Evolutionary conservation across 2,888 invertebrate species (phyloP).

Genomic region (Mythimna vitellina): DNA sequence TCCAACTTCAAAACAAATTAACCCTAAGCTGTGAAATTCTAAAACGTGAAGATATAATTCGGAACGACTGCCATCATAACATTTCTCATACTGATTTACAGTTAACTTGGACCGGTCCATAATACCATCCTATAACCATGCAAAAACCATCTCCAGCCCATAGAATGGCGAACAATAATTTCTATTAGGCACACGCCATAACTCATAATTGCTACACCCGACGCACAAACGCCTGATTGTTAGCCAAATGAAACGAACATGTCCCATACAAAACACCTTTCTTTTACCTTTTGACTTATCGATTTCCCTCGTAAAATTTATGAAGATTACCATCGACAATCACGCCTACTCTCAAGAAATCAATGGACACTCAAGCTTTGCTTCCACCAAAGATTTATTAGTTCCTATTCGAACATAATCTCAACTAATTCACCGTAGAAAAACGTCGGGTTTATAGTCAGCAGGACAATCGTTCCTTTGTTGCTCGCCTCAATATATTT

Average conservation of each 20-base stretch:
- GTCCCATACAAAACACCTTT: conserved; percentile 69
- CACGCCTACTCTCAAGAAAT: conserved; percentile 84
- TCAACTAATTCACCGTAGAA: conserved; percentile 89
- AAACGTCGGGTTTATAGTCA: conserved; percentile 85
- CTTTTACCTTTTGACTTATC: conserved; percentile 74
- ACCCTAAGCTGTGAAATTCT: neutral
- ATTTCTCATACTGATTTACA: conserved; percentile 39
- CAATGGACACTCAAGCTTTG: conserved; percentile 81
- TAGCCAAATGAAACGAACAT: conserved; percentile 72
- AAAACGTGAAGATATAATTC: conserved; percentile 11
- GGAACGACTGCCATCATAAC: conserved; percentile 36
- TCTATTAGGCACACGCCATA: conserved; percentile 69
- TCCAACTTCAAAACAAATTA: neutral
- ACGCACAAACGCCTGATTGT: conserved; percentile 75
- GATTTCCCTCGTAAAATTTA: conserved; percentile 83
- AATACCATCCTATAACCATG: conserved; percentile 22
- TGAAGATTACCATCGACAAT: conserved; percentile 86
- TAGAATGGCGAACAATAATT: conserved; percentile 65
- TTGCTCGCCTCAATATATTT: conserved; percentile 88
- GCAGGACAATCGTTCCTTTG: conserved; percentile 86
- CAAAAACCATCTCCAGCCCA: conserved; percentile 43
- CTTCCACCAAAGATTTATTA: conserved; percentile 86
- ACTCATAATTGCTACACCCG: conserved; percentile 74
- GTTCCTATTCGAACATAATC: conserved; percentile 86
- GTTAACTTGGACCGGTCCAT: conserved; percentile 21